A percentile compares a stretch with the other conserved stretches of the same genome.
phyloP scores from a whole-genome alignment of 2,113 vertebrate genomes.

The Rhinoderma darwinii region DNA sequence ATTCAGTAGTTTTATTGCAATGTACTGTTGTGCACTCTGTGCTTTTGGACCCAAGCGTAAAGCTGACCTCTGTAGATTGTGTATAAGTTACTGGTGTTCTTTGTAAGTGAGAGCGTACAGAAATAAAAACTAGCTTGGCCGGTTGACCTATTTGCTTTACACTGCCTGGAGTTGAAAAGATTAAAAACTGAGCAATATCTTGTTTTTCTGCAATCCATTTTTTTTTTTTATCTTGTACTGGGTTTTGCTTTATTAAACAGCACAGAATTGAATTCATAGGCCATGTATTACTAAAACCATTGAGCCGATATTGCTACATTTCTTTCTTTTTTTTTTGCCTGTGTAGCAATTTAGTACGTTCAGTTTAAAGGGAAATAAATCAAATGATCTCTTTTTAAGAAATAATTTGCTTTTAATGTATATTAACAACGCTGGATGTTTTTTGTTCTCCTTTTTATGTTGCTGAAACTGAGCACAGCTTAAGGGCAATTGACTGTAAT shows the following conservation, averaged over 20 bases:
- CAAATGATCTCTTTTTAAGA: neutral
- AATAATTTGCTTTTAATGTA: neutral
- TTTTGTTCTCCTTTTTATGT: too few species aligned
- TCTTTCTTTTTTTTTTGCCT: neutral
- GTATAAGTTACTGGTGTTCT: constrained; percentile 55
- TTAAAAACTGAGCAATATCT: constrained; percentile 60
- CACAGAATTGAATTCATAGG: constrained; percentile 34
- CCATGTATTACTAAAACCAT: neutral
- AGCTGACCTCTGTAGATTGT: constrained; percentile 57
- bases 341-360: neutral
- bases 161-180: constrained; percentile 59
- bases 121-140: constrained; percentile 57
- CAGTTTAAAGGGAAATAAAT: neutral
- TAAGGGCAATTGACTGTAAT: too few species aligned
- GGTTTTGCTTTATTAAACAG: constrained; percentile 54
- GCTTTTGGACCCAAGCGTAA: constrained; percentile 53
- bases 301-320: neutral
- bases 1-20: constrained; percentile 55
- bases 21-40: constrained; percentile 54
- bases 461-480: too few species aligned
- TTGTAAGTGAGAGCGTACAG: constrained; percentile 51
- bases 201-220: constrained; percentile 47
- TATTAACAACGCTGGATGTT: neutral
- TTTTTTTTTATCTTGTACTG: constrained; percentile 57
- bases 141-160: constrained; percentile 57